These are phyloP conservation scores for Ochropleura leucogaster DNA, from an alignment of 2,888 invertebrate genomes.

Conservation along the genomic window DNA sequence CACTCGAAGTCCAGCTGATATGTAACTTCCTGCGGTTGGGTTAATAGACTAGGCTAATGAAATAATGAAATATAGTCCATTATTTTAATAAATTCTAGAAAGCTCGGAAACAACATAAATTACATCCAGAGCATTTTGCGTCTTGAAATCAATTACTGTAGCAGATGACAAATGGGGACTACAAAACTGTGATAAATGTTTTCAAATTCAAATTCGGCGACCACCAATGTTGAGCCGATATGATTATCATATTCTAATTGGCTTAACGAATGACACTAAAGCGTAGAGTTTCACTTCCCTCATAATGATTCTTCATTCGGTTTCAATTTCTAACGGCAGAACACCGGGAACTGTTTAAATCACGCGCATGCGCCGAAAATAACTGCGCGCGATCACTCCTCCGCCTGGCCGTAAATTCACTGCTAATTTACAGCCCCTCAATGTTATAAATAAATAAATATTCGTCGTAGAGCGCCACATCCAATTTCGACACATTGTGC, in stretches of 20 bases:
- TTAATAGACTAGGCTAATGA: constrained; percentile 49
- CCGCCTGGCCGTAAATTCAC: constrained; percentile 87
- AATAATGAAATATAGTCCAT: constrained; percentile 55
- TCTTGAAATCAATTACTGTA: constrained; percentile 61
- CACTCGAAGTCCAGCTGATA: constrained; percentile 51
- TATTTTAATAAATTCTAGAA: constrained; percentile 58
- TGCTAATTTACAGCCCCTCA: constrained; percentile 90
- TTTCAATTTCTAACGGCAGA: constrained; percentile 73
- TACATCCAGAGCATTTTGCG: constrained; percentile 48
- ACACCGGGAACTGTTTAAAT: constrained; percentile 85
- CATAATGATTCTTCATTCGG: constrained; percentile 74
- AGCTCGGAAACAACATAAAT: constrained; percentile 49
- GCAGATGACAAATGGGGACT: constrained; percentile 54
- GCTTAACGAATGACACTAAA: constrained; percentile 69
- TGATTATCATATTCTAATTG: constrained; percentile 76
- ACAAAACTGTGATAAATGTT: constrained; percentile 52
- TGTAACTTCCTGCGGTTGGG: constrained; percentile 60
- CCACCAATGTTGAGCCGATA: constrained; percentile 54
- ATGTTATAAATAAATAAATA: constrained; percentile 90
- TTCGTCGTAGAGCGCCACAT: constrained; percentile 80
- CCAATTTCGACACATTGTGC: constrained; percentile 85
- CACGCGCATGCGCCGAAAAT: constrained; percentile 87
- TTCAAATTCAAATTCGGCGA: constrained; percentile 56
- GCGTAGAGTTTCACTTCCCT: constrained; percentile 72
- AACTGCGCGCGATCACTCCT: constrained; percentile 85